Conservation (phyloP, 2,113 vertebrate species). For the Felis catus region F.catus_Fca126_mat1.0 CM031411.1:3239001-3239500, state of each 20-base stretch:
- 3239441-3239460: background rate
- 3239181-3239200: background rate
- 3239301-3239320: too few relatives aligned
- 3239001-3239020: background rate
- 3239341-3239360: too few relatives aligned
- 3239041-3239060: background rate
- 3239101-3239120: background rate
- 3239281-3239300: background rate
- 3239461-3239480: background rate
- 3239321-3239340: background rate
- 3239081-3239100: background rate
- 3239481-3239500: background rate
- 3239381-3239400: background rate
- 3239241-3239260: background rate
- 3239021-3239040: background rate
- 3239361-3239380: too few relatives aligned
- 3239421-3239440: background rate
- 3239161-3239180: background rate
- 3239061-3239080: background rate
- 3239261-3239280: background rate
- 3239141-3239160: background rate
- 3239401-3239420: background rate
- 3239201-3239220: background rate
- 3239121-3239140: background rate
- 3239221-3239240: background rate